Base-by-base conservation (phyloP, 2,113 vertebrate species). In the Strix uralensis region DNA sequence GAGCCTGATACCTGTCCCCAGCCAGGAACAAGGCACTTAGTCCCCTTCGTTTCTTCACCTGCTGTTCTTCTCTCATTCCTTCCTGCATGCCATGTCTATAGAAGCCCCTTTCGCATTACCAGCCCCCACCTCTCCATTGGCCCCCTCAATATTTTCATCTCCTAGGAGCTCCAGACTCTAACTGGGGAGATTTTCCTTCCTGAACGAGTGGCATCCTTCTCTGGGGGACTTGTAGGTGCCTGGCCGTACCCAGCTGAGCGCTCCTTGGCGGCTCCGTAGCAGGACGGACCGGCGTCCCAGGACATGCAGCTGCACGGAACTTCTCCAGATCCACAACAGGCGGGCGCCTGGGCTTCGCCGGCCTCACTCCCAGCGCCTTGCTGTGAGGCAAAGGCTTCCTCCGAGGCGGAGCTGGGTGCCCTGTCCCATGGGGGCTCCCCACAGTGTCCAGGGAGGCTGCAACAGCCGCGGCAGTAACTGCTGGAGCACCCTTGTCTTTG, bases 281-380 rank as follows among this genome's bases (percentile, higher is more conserved):
- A 70, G 70, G 73, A 51, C 0, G 2, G 54, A 27, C 0, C 1
- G 51, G 19, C 2, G 1, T 9, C 59, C 46, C 42, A 42, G 46
- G 73, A 69, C 0, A 5, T 26, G 94, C 52, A 70, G 62, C 66
- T 25, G 16, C 92, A 30, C 79, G 9, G 7, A 97, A 98, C 13
- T 91, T 97, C 58, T 98, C 93, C 91, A 99, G 97, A 81, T 97
- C 97, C 82, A 99, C 97, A 0, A 18, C 44, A 11, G 98, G 98
- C 51, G 99, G 99, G 6, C 98, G 97, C 86, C 49, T 97, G 46
- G 98, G 98, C 89, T 99, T 99, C 44, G 96, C 4, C 0, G 98
- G 98, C 59, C 90, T 72, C 2, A n/a, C 69, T 32, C 97, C 98
- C 77, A 97, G 88, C 5, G 3, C 27, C 34, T 20, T 66, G 58